These are phyloP conservation scores for Aurelia sp. DNA, from an alignment of 30 jellyfish, hydroid and myxozoan species.

Conservation along the genomic window DNA sequence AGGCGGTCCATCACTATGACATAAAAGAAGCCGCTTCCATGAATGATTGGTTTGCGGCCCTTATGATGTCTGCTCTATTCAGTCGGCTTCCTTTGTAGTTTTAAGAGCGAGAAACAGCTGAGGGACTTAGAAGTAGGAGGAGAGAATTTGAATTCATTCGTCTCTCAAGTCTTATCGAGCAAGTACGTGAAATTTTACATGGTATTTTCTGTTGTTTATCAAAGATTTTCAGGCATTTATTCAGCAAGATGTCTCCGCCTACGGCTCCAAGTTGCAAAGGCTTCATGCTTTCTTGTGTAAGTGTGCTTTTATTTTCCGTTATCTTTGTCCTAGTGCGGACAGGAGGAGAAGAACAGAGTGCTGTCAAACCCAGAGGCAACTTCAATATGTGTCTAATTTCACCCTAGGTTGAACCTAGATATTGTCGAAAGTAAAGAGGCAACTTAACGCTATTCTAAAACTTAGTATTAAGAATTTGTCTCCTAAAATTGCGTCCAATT, in stretches of 20 bases:
- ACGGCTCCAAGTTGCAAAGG: constrained; percentile 70
- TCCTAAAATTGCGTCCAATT: too few relatives aligned
- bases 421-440: too few relatives aligned
- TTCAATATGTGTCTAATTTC: too few relatives aligned
- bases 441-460: too few relatives aligned
- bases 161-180: constrained; percentile 48
- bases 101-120: constrained; percentile 98
- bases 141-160: constrained; percentile 71
- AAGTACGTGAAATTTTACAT: constrained; percentile 43
- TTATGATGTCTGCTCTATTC: constrained; percentile 98
- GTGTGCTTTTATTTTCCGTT: constrained; percentile 11
- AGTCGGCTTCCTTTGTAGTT: constrained; percentile 95
- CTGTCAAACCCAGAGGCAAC: constrained; percentile 1
- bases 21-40: constrained; percentile 98
- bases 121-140: constrained; percentile 86
- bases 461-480: too few relatives aligned
- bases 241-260: constrained; percentile 68
- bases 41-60: constrained; percentile 99
- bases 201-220: constrained; percentile 20
- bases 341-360: not conserved
- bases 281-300: constrained; percentile 81
- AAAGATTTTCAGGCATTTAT: constrained; percentile 3
- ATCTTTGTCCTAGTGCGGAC: not conserved
- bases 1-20: constrained; percentile 98
- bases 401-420: too few relatives aligned